Evolutionary conservation across 2,888 invertebrate genomes (phyloP), one percentile per base, ranked within the genome.

Genomic region (Leptinotarsa juncta): DNA sequence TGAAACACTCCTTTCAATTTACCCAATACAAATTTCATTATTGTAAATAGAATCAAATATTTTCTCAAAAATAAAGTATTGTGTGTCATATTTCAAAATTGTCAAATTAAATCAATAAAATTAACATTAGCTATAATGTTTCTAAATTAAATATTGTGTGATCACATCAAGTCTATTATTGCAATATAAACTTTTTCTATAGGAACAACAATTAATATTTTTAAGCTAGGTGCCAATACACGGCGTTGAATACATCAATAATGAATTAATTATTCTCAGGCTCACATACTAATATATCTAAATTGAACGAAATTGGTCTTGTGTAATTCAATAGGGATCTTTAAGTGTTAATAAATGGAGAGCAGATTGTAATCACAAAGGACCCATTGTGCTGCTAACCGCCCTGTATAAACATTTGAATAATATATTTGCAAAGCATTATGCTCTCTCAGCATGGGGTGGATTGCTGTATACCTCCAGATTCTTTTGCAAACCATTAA

Each of bases 341-440:
- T 76, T 73, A 73, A 78, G 80, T 80, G 80, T 77, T 80, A 79
- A 79, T 81, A 76, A 80, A 80, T 78, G 74, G 70, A 72, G 71
- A 75, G 65, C 78, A 81, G 79, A 81, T 81, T 79, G 78, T 65
- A 73, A 78, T 78, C 74, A 81, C 80, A 81, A 81, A 71, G 77
- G 57, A 70, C 71, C 78, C 75, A 80, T 81, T 81, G 81, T 81
- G 71, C 23, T 69, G 53, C 72, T 50, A 72, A 76, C 79, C 80
- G 75, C 80, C 81, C 78, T 75, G 78, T 80, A 76, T 77, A 77
- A 78, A 78, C 78, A 79, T 76, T 76, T 77, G 78, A 81, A 80
- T 78, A 77, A 79, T 77, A 78, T 82, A 83, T 82, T 81, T 83
- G 82, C 81, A 75, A 81, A 72, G 74, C 78, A 78, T 77, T 77